A percentile compares a stretch with the other conserved stretches of the same genome.
Conservation (phyloP, 2,888 invertebrate genomes). For the Cistogaster globosa region DNA sequence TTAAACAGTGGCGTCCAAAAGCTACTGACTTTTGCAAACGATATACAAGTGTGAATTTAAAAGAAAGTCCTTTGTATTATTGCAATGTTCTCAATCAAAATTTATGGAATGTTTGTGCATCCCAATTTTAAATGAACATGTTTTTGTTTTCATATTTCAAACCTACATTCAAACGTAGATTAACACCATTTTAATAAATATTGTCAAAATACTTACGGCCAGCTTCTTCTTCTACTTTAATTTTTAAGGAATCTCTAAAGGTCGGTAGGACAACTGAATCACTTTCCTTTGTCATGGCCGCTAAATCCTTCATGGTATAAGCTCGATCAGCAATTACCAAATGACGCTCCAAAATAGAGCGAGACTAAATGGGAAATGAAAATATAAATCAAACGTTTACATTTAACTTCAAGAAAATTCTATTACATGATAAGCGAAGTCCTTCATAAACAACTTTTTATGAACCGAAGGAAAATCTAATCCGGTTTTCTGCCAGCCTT, state of each 20-base stretch:
- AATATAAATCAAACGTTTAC: constrained; percentile 3
- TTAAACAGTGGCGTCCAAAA: no score
- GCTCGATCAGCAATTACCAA: constrained; percentile 90
- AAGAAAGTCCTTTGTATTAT: no score
- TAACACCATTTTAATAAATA: no score
- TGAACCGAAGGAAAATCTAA: constrained; percentile 90
- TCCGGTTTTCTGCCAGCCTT: constrained; percentile 93
- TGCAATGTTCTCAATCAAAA: no score
- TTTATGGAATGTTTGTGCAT: no score
- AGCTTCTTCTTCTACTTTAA: constrained; percentile 89
- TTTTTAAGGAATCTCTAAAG: constrained; percentile 88
- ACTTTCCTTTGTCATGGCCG: constrained; percentile 79
- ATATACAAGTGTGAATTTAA: no score
- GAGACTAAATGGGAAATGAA: constrained; percentile 85
- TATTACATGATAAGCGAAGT: constrained; percentile 91
- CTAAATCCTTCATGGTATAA: constrained; percentile 91
- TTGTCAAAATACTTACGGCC: constrained; percentile 86
- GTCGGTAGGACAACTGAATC: constrained; percentile 88
- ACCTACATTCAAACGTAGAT: no score
- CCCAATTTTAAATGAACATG: no score
- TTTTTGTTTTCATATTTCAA: no score
- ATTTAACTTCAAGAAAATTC: background rate
- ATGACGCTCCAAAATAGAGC: constrained; percentile 93
- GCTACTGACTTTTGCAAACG: no score
- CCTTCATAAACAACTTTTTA: constrained; percentile 92